Conservation (phyloP, 37 sponge, comb jelly and placozoan species). For the Ephydatia muelleri region DNA sequence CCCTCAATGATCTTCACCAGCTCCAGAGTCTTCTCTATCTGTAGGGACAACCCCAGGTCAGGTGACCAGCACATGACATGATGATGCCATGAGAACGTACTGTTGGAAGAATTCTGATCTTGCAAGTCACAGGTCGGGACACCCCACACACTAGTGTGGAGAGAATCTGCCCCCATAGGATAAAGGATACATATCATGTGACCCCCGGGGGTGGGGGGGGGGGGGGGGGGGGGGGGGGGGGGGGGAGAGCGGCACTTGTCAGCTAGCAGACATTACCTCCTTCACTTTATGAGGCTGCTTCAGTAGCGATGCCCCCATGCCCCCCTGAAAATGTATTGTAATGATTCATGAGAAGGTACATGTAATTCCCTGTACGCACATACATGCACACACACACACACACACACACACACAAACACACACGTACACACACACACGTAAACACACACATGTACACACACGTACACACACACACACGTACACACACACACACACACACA, state of each 20-base stretch:
- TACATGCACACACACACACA: background rate
- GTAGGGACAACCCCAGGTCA: background rate
- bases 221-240: too few relatives aligned
- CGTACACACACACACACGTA: background rate
- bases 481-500: background rate
- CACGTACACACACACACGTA: background rate
- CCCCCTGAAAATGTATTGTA: conserved; percentile 62
- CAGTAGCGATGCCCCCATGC: conserved; percentile 96
- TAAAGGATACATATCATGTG: background rate
- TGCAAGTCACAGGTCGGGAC: conserved; percentile 91
- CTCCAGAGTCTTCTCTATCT: conserved; percentile 84
- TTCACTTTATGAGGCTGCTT: conserved; percentile 80
- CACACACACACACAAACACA: background rate
- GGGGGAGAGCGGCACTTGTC: background rate
- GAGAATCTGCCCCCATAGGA: conserved; percentile 59
- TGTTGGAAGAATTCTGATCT: conserved; percentile 89
- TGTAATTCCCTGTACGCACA: background rate
- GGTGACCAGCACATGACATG: background rate
- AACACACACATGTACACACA: conserved; percentile 7
- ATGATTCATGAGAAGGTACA: background rate
- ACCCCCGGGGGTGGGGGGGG: background rate
- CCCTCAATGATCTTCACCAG: conserved; percentile 85
- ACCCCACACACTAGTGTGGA: conserved; percentile 70
- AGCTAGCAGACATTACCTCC: conserved; percentile 52
- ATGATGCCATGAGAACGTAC: conserved; percentile 14